Evolutionary conservation across 1,140 invertebrate species (phyloP).

Genomic region (Sesamia nonagrioides): DNA sequence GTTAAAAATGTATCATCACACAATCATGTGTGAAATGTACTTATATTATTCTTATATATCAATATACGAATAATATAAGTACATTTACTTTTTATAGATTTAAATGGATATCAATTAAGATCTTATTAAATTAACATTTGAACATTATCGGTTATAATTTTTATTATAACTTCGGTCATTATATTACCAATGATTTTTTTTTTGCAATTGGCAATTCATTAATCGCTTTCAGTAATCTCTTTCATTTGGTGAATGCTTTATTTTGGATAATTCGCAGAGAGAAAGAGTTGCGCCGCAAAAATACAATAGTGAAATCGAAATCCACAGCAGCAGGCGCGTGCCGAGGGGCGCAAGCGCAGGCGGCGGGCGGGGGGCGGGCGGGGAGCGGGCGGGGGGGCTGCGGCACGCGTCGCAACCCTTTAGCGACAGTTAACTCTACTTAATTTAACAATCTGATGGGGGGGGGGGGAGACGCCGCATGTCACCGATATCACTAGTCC

Average conservation of each 20-base stretch:
- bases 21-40: too few relatives aligned
- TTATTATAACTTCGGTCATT: neutral
- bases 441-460: conserved; percentile 58
- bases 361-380: conserved; percentile 37
- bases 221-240: conserved; percentile 12
- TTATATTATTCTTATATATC: too few relatives aligned
- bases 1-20: too few relatives aligned
- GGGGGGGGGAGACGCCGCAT: conserved; percentile 32
- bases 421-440: conserved; percentile 65
- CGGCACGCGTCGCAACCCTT: conserved; percentile 62
- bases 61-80: too few relatives aligned
- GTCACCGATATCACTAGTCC: conserved; percentile 42
- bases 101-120: too few relatives aligned
- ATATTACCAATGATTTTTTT: neutral
- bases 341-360: conserved; percentile 41
- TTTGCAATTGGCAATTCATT: neutral
- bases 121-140: too few relatives aligned
- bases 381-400: conserved; percentile 7
- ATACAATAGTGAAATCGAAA: conserved; percentile 43
- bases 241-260: neutral
- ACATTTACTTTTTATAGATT: too few relatives aligned
- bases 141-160: neutral
- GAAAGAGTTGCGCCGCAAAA: conserved; percentile 17
- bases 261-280: neutral
- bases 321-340: conserved; percentile 18